Base-by-base conservation (phyloP, 2,888 invertebrate species). In the Cremastinae sp. region DNA sequence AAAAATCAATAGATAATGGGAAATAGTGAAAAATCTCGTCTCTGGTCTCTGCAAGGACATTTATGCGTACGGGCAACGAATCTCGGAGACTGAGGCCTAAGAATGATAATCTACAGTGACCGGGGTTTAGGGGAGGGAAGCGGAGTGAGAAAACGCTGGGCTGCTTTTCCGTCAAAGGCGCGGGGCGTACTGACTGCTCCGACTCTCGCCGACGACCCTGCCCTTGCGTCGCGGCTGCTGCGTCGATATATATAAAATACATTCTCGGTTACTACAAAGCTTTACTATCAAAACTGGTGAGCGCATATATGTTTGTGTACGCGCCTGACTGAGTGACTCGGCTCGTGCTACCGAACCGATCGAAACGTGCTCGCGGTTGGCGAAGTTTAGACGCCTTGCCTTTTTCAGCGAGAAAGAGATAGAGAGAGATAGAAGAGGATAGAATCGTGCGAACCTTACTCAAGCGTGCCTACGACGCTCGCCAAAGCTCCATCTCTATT, bases 221-320 rank as follows among this genome's bases (percentile, higher is more conserved):
- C 88, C 88, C 88, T 89, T 89, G 87, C 87, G 86, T 86, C 85
- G 85, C 84, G 84, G 85, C 85, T 81, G 80, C 74, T 81, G 82
- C 81, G 82, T 81, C 81, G 68, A 74, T 79, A 78, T 80, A 80
- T 78, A 74, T 75, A 62, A 2, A 28, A 28, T 5, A 28, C 28
- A 5, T 28, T 28, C 28, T 5, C 74, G 18, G 65, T 37, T 53
- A 16, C 53, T 71, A 16, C 61, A 62, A 12, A 51, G 28, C 49
- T 47, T 59, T 74, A 22, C 65, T 14, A 35, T 53, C 7, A 9
- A 53, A n/a, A 70, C 69, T 64, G n/a, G 14, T 12, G 14, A 12
- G 5, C 14, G 12, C 14, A 45, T 10, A 45, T 45, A 45, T 12
- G 12, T 45, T 5, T 12, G 12, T 45, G 12, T 45, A 14, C 12